Evolutionary conservation across 2,113 vertebrate genomes (phyloP), one percentile per base, ranked within the genome.

Genomic region (Campylomormyrus tamandua): DNA sequence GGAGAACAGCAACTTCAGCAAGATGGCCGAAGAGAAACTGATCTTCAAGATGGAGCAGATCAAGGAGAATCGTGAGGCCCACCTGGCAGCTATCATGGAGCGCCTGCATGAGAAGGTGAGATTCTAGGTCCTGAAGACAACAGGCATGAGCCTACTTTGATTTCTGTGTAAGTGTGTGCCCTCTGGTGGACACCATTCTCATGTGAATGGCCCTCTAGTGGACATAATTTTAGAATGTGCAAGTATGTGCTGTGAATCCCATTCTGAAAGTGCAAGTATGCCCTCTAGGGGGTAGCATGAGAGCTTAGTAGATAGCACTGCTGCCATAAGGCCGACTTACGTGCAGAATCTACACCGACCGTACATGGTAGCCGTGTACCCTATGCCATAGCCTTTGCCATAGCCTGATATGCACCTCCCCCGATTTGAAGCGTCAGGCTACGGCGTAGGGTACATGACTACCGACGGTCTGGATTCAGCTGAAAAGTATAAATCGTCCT

Each of bases 1-100:
- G 90, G 98, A 99, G 94, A 99, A 99, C 96, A 98, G 97, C 95
- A 99, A 99, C 93, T 99, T 99, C 95, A 99, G 97, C 96, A 98
- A 97, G 93, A 97, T 96, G 97, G 98, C 98, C 0, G 98, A 99
- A 90, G 98, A 98, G 93, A 97, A 97, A 92, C 97, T 99, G 92
- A 96, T 96, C 0, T 94, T 97, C 93, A 99, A 97, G 94, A 99
- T 99, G 97, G 98, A 98, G 21, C 97, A 97, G 94, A 99, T 98
- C 93, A 98, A 98, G 94, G 98, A 99, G 93, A 99, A 99, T 94
- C 96, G 98, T 0, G 97, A 98, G 50, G 98, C 98, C 8, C 94
- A 97, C 46, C 93, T 99, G 92, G 97, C 97, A 0, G 98, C 98
- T 91, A 98, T 98, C 96, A 52, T 98, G 90, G 98, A 98, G 90